phyloP scores from a whole-genome alignment of 2,888 invertebrate species.

The Dryobota labecula region DNA sequence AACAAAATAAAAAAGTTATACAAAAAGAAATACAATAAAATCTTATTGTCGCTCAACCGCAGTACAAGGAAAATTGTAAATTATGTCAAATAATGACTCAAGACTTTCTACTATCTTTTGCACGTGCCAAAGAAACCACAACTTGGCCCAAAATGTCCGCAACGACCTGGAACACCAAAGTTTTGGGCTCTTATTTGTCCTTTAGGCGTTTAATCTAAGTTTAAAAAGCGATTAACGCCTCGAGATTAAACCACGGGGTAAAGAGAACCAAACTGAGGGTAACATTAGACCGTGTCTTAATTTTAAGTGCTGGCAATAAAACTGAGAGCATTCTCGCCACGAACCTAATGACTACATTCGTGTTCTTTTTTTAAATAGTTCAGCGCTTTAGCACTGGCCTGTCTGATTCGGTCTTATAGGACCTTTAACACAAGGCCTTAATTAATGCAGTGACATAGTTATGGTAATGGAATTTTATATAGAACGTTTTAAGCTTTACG shows the following conservation, averaged over 20 bases:
- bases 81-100: constrained; percentile 35
- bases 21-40: too few species aligned
- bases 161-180: constrained; percentile 47
- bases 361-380: constrained; percentile 38
- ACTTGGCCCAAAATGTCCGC: constrained; percentile 30
- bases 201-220: constrained; percentile 63
- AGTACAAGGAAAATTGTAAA: constrained; percentile 14
- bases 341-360: constrained; percentile 50
- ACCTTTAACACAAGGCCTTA: constrained; percentile 15
- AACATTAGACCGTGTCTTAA: constrained; percentile 52
- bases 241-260: constrained; percentile 53
- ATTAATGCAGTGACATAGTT: constrained; percentile 8
- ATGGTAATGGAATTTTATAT: constrained; percentile 21
- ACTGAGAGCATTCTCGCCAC: constrained; percentile 47
- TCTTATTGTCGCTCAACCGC: neutral
- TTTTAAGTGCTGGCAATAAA: constrained; percentile 58
- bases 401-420: constrained; percentile 29
- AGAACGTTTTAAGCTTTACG: neutral
- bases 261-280: constrained; percentile 44
- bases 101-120: constrained; percentile 25
- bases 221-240: constrained; percentile 63
- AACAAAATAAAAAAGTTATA: too few species aligned
- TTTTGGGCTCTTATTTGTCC: constrained; percentile 50
- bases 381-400: constrained; percentile 22
- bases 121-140: constrained; percentile 40